These are phyloP conservation scores for Daubentonia madagascariensis DNA, from an alignment of 2,113 vertebrate genomes.

Conservation along the genomic window DNA sequence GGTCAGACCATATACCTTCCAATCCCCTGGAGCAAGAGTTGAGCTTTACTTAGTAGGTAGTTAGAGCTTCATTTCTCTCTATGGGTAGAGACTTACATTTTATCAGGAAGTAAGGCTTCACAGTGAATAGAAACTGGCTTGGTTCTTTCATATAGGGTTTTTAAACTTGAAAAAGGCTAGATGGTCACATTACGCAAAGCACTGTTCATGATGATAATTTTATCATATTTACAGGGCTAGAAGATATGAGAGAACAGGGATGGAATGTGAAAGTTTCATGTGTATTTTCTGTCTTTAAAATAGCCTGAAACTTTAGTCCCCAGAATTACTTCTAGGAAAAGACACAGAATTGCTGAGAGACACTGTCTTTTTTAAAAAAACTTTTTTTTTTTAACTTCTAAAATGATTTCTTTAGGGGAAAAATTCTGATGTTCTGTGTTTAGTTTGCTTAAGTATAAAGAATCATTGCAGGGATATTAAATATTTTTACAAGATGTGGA, in stretches of 20 bases:
- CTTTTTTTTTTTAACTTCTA: background rate
- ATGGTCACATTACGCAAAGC: background rate
- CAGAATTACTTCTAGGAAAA: background rate
- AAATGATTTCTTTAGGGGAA: background rate
- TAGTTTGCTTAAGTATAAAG: background rate
- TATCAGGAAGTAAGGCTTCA: background rate
- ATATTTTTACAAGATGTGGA: background rate
- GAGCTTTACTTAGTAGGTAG: background rate
- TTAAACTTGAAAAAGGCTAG: background rate
- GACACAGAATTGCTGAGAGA: background rate
- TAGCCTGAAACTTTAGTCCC: background rate
- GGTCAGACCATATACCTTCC: background rate
- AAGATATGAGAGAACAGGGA: background rate
- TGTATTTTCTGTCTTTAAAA: conserved; percentile 1
- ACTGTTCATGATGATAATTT: background rate
- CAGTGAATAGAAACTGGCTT: background rate
- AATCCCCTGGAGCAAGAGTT: background rate
- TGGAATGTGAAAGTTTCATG: background rate
- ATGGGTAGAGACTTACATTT: background rate
- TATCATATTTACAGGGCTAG: background rate
- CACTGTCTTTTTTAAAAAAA: background rate
- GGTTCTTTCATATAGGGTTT: background rate
- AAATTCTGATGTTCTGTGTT: background rate
- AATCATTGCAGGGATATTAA: background rate
- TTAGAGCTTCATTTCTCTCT: background rate